A percentile compares a stretch with the other conserved stretches of the same genome.
Evolutionary conservation across 2,797 vertebrate species (phyloP).

Genomic region (Macroramphosus scolopax): DNA sequence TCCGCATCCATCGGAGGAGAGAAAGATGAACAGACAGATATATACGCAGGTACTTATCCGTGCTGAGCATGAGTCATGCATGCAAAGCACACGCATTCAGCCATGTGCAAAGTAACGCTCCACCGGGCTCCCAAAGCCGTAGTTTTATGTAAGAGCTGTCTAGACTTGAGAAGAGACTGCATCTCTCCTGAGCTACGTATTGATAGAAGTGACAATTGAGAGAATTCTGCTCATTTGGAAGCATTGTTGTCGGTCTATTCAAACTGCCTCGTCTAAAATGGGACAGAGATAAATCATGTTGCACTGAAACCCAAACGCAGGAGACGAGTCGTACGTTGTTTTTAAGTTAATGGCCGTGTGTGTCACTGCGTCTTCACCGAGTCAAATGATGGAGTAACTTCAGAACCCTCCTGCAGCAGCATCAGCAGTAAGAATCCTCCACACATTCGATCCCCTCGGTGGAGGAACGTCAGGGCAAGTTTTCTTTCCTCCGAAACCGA

Average conservation of each 20-base stretch:
- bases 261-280: no score
- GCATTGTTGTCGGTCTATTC: no score
- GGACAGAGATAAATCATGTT: no score
- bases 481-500: slow-evolving; percentile 7
- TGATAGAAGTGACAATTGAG: background rate
- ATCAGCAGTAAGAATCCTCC: slow-evolving; percentile 1
- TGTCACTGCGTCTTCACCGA: background rate
- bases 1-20: slow-evolving; percentile 53
- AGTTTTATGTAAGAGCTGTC: slow-evolving; percentile 52
- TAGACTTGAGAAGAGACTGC: slow-evolving; percentile 38
- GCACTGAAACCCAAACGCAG: no score
- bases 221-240: background rate
- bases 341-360: background rate
- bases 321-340: no score
- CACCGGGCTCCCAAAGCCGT: slow-evolving; percentile 40
- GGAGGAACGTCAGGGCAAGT: slow-evolving; percentile 4
- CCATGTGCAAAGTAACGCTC: slow-evolving; percentile 56
- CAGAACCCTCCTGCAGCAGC: background rate
- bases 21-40: slow-evolving; percentile 56
- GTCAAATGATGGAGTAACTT: background rate
- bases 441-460: slow-evolving; percentile 8
- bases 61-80: slow-evolving; percentile 62
- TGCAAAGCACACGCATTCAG: slow-evolving; percentile 58
- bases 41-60: slow-evolving; percentile 50
- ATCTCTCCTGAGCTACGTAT: slow-evolving; percentile 10